Conservation (phyloP, 2,113 vertebrate genomes). For the Podarcis muralis region DNA sequence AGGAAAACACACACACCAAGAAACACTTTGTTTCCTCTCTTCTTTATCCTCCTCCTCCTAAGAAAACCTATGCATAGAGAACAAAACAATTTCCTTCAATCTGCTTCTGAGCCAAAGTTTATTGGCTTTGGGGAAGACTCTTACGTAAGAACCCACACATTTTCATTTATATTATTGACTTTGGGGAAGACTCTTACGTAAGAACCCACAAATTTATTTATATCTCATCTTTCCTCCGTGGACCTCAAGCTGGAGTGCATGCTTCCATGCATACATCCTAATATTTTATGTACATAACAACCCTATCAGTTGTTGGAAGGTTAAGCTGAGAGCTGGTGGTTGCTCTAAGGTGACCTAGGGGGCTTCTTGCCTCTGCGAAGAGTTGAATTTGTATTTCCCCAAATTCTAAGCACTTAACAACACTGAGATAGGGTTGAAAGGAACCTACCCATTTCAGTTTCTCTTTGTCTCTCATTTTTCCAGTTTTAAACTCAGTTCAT, state of each 20-base stretch:
- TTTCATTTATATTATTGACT: not conserved
- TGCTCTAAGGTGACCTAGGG: no score
- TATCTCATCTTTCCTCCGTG: not conserved
- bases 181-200: not conserved
- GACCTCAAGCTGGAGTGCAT: not conserved
- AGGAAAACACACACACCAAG: not conserved
- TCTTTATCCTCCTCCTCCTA: not conserved
- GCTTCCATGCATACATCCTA: not conserved
- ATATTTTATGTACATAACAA: no score
- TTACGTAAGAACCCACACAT: not conserved
- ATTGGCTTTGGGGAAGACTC: not conserved
- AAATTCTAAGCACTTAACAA: no score
- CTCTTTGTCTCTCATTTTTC: no score
- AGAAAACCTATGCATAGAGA: not conserved
- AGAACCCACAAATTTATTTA: no score
- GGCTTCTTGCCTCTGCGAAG: no score
- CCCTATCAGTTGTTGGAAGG: no score
- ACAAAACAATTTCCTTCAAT: not conserved
- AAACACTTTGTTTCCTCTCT: not conserved
- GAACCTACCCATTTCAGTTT: no score
- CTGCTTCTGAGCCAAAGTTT: not conserved
- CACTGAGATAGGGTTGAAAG: no score
- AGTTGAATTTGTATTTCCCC: no score
- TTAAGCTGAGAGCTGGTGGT: no score
- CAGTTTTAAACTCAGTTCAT: no score